Evolutionary conservation across 2,113 vertebrate genomes (phyloP), one percentile per base, ranked within the genome.

Genomic region (Psophia crepitans): DNA sequence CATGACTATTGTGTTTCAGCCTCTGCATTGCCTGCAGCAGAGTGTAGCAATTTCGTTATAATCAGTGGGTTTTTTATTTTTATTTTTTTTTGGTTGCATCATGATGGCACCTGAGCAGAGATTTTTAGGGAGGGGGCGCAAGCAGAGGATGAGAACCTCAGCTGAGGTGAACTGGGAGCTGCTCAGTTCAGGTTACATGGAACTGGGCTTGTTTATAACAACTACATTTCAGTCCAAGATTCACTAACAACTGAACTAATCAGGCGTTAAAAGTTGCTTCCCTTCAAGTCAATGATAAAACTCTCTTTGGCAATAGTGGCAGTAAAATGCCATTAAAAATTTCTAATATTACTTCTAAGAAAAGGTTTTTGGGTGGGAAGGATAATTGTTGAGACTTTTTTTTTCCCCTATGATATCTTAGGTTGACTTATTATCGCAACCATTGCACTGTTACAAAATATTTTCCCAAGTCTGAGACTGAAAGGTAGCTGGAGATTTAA

Each of bases 341-440:
- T 69, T 86, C 88, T 94, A 88, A 85, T 51, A 66, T 19, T 63
- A 43, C 24, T 90, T 88, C 71, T 94, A 93, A 90, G 75, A 92
- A 95, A 85, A 96, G 49, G 51, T 91, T 93, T 85, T 93, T 85
- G 49, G 92, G 79, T 92, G 27, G 85, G 85, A 96, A 90, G 85
- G 79, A 86, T 80, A 94, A 92, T 70, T 51, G 58, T 57, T 63
- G 63, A 74, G 53, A 39, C 6, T 16, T 68, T 58, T 61, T 43
- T 63, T 66, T 87, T 73, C 54, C 54, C 12, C 22, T 73, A 1
- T 44, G 16, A 18, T 76, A 75, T 60, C 58, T 91, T 78, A 41
- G n/a, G 23, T 30, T 95, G 68, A 86, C 33, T 94, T 90, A 71
- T 87, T 91, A 61, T 70, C 54, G 93, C 75, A 94, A 90, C 41